These are phyloP conservation scores for Hydractinia echinata DNA, from an alignment of 30 jellyfish, hydroid and myxozoan genomes.

Conservation along the genomic window DNA sequence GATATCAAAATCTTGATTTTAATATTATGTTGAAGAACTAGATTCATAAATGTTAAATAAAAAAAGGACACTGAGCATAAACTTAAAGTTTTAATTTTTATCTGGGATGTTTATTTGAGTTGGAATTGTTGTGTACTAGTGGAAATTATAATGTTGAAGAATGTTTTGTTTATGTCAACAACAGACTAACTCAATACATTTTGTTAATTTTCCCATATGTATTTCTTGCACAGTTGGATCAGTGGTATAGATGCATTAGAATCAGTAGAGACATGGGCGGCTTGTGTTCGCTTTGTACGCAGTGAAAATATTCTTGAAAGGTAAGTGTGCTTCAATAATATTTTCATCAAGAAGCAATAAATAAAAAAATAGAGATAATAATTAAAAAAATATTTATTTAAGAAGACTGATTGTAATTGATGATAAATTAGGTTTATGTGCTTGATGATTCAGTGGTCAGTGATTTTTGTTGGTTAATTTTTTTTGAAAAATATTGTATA, in stretches of 20 bases:
- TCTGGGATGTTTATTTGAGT: not conserved
- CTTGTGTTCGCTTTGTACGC: constrained; percentile 51
- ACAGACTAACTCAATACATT: not conserved
- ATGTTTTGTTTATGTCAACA: not conserved
- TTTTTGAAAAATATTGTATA: too few relatives aligned
- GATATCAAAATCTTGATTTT: constrained; percentile 19
- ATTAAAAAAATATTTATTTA: too few relatives aligned
- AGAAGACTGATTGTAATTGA: too few relatives aligned
- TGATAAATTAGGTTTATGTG: too few relatives aligned
- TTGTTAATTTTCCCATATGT: not conserved
- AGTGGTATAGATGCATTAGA: constrained; percentile 53
- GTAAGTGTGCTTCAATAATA: constrained; percentile 19
- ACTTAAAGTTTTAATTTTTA: not conserved
- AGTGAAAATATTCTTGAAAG: constrained; percentile 68
- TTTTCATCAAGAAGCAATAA: too few relatives aligned
- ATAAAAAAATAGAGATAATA: too few relatives aligned
- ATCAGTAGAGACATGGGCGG: constrained; percentile 56
- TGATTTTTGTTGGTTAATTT: too few relatives aligned
- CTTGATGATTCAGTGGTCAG: too few relatives aligned
- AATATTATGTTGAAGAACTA: not conserved
- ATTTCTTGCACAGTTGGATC: constrained; percentile 56
- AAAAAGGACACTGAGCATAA: not conserved
- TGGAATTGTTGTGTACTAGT: not conserved
- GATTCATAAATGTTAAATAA: not conserved
- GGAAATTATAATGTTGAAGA: not conserved